Conservation (phyloP, 2,888 invertebrate species). For the Dascillus cervinus region DNA sequence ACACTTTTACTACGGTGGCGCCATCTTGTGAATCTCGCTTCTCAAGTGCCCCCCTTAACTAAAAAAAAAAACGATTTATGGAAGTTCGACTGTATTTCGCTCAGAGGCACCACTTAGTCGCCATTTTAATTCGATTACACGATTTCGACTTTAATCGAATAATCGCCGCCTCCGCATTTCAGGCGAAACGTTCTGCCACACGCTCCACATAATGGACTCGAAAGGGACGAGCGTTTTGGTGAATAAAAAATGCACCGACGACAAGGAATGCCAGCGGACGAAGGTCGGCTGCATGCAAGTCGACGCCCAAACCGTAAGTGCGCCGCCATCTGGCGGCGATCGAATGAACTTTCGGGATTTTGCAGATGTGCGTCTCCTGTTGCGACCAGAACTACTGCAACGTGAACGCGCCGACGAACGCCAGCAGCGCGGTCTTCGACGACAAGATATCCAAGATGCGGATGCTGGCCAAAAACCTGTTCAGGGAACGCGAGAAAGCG, state of each 20-base stretch:
- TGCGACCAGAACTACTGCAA: conserved; percentile 58
- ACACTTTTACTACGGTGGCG: no score
- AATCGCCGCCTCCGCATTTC: no score
- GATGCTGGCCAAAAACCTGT: conserved; percentile 39
- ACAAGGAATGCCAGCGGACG: conserved; percentile 51
- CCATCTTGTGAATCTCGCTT: no score
- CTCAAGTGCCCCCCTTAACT: no score
- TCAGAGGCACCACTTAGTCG: no score
- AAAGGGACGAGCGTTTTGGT: conserved; percentile 55
- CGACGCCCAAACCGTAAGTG: conserved; percentile 51
- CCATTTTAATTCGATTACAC: no score
- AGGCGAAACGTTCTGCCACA: conserved; percentile 55
- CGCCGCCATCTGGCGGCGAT: background rate
- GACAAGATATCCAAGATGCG: conserved; percentile 43
- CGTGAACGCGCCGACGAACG: conserved; percentile 52
- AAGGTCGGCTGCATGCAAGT: conserved; percentile 55
- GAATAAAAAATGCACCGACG: conserved; percentile 56
- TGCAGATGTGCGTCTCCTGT: conserved; percentile 55
- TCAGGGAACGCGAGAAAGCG: conserved; percentile 39
- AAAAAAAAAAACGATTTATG: no score
- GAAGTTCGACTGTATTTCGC: no score
- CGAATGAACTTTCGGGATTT: conserved; percentile 22
- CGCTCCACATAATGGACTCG: conserved; percentile 56
- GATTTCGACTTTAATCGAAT: no score
- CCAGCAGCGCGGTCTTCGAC: conserved; percentile 48